Conservation (phyloP, 2,113 vertebrate species). For the Sitta europaea region DNA sequence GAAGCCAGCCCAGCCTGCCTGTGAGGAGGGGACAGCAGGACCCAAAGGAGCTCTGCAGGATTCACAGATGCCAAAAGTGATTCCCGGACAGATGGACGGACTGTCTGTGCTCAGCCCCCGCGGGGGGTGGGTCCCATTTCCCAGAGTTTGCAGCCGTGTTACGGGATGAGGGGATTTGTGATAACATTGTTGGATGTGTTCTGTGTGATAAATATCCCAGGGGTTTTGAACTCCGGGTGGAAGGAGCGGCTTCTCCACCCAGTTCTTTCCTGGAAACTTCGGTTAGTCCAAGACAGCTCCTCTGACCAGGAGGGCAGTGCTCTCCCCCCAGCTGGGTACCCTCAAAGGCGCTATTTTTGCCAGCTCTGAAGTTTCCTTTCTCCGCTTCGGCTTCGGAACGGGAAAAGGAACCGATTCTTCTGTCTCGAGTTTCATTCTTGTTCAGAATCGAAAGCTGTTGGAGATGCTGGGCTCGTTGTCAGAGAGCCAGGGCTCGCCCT, state of each 20-base stretch:
- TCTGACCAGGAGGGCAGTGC: not conserved
- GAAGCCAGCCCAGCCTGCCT: not conserved
- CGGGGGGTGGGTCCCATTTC: not conserved
- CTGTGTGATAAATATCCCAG: not conserved
- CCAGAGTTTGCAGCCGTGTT: not conserved
- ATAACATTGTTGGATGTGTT: not conserved
- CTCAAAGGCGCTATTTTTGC: not conserved
- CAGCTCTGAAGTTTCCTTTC: constrained; percentile 4
- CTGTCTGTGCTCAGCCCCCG: not conserved
- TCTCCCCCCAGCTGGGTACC: not conserved
- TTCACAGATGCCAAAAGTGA: not conserved
- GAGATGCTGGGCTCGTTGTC: not conserved
- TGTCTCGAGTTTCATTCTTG: not conserved
- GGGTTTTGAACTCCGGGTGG: not conserved
- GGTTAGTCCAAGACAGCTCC: not conserved
- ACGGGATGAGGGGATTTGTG: not conserved
- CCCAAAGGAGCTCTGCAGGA: not conserved
- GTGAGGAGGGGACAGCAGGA: accelerated
- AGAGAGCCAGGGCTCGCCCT: not conserved
- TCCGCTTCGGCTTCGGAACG: not conserved
- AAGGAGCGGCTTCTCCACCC: not conserved
- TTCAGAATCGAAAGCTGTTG: not conserved
- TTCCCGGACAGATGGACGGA: not conserved
- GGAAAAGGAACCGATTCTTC: constrained; percentile 40
- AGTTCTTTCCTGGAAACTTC: not conserved